phyloP scores from a whole-genome alignment of 2,888 invertebrate species.

The Cephus spinipes region DNA sequence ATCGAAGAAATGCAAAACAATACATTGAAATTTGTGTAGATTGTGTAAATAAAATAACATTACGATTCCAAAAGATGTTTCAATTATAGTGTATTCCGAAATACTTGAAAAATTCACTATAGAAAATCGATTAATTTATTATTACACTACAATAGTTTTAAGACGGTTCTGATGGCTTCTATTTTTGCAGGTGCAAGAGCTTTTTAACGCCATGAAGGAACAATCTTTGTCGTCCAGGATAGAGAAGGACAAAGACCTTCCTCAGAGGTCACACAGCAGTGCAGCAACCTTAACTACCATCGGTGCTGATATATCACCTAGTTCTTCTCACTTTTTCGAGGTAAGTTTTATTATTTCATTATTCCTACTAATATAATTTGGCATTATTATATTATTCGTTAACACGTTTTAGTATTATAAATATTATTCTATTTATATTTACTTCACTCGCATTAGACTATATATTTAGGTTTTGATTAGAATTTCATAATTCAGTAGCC shows the following conservation, averaged over 20 bases:
- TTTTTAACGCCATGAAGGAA: conserved; percentile 64
- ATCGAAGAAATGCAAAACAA: no score
- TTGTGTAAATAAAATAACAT: no score
- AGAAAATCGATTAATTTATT: background rate
- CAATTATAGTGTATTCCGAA: no score
- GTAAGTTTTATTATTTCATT: conserved; percentile 65
- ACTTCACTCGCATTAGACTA: background rate
- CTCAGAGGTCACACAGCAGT: conserved; percentile 69
- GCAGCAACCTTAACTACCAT: conserved; percentile 78
- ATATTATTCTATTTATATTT: conserved; percentile 3
- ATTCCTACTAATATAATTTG: background rate
- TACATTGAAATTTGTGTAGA: no score
- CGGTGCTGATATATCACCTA: conserved; percentile 84
- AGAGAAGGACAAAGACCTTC: conserved; percentile 53
- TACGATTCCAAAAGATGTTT: no score
- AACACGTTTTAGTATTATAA: background rate
- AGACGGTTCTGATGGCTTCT: background rate
- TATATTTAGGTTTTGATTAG: background rate
- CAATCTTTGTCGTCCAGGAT: conserved; percentile 52
- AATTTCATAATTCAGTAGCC: background rate
- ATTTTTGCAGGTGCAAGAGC: conserved; percentile 56
- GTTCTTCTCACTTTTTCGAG: conserved; percentile 91
- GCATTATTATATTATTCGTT: background rate
- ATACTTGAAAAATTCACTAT: no score
- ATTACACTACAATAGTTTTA: background rate